These are phyloP conservation scores for Nematopogon swammerdamellus DNA, from an alignment of 2,888 invertebrate species.

Conservation along the genomic window DNA sequence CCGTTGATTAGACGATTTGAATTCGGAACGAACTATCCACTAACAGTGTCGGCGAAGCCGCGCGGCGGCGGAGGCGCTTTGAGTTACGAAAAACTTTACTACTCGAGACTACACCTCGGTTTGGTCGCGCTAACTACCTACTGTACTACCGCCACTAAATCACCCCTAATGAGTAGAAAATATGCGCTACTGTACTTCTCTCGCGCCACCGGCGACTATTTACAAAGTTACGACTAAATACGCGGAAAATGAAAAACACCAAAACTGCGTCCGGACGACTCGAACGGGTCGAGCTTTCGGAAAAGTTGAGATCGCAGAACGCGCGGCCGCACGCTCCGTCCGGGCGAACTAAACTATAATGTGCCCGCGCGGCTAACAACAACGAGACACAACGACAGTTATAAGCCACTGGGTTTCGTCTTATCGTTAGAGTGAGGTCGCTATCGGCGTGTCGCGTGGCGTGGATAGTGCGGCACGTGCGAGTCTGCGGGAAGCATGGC, in stretches of 20 bases:
- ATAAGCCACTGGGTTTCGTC: slow-evolving; percentile 15
- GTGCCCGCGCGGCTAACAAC: not conserved
- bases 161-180: not conserved
- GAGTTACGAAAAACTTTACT: not conserved
- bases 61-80: too few species aligned
- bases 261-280: not conserved
- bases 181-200: not conserved
- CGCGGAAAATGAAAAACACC: not conserved
- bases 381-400: slow-evolving; percentile 7
- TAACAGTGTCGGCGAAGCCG: too few species aligned
- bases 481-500: slow-evolving; percentile 12
- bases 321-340: not conserved
- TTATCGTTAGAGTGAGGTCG: slow-evolving; percentile 3
- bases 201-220: not conserved
- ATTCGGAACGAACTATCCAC: too few species aligned
- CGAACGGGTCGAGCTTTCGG: not conserved
- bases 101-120: not conserved
- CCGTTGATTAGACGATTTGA: not conserved
- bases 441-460: slow-evolving; percentile 1
- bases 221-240: not conserved
- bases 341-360: not conserved
- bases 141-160: too few species aligned
- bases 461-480: not conserved
- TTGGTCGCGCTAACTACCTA: not conserved
- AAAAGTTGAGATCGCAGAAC: not conserved